These are phyloP conservation scores for Characodon lateralis DNA, from an alignment of 2,797 vertebrate genomes.

Conservation along the genomic window DNA sequence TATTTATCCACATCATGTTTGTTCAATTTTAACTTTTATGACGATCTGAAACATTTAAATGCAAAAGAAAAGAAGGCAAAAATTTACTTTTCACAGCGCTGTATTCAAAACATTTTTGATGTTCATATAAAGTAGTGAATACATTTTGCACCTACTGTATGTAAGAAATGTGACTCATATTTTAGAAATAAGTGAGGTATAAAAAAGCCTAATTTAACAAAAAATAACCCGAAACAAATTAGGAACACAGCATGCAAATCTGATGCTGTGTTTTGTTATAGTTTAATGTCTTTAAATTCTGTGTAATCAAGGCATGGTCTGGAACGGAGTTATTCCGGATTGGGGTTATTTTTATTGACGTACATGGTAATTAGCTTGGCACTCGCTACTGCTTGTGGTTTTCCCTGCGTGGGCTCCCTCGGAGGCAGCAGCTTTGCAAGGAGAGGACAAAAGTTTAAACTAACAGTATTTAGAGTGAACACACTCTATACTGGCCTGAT, in stretches of 20 bases:
- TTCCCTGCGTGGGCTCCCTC: slow-evolving; percentile 69
- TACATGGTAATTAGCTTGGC: slow-evolving; percentile 83
- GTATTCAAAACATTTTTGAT: not conserved
- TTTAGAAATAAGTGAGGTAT: slow-evolving; percentile 64
- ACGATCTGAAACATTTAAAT: not conserved
- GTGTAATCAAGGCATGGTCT: slow-evolving; percentile 78
- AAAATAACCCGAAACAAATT: slow-evolving; percentile 65
- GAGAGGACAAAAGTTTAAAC: slow-evolving; percentile 82
- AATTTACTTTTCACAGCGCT: not conserved
- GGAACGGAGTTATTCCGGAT: slow-evolving; percentile 76
- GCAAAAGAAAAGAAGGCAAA: not conserved
- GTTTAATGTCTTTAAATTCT: slow-evolving; percentile 77
- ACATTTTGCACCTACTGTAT: slow-evolving; percentile 6
- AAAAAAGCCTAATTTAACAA: slow-evolving; percentile 62
- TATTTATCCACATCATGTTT: not conserved
- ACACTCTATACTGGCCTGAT: slow-evolving; percentile 60
- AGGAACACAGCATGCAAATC: slow-evolving; percentile 67
- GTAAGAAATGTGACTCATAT: slow-evolving; percentile 41
- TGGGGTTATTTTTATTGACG: slow-evolving; percentile 85
- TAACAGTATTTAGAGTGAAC: slow-evolving; percentile 65
- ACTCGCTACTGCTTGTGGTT: slow-evolving; percentile 79
- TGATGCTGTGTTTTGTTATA: slow-evolving; percentile 70
- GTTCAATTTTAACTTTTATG: not conserved
- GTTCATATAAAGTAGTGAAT: not conserved
- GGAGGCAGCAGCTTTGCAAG: slow-evolving; percentile 54